A percentile compares a stretch with the other conserved stretches of the same genome.
Evolutionary conservation across 2,113 vertebrate species (phyloP).

Genomic region (Aptenodytes patagonicus): DNA sequence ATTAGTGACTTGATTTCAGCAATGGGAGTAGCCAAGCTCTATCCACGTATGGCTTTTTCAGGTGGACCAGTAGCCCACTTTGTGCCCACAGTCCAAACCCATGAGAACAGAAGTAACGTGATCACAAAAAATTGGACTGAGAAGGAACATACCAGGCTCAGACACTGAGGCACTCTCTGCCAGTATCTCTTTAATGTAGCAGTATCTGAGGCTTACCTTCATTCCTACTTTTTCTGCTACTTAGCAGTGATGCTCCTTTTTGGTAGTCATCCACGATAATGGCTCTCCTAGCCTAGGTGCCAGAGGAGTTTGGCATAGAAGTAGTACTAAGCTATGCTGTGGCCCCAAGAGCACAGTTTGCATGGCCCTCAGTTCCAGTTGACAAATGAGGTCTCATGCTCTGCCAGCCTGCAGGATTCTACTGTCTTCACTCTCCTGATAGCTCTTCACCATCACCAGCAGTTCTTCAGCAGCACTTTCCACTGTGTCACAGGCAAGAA

Average conservation of each 20-base stretch:
- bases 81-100: not conserved
- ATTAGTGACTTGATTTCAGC: not conserved
- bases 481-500: not conserved
- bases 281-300: not conserved
- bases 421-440: not conserved
- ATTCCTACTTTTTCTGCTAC: not conserved
- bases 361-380: not conserved
- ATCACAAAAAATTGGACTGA: not conserved
- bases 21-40: not conserved
- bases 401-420: not conserved
- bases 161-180: not conserved
- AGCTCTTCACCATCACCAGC: not conserved
- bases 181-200: not conserved
- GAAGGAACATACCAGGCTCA: not conserved
- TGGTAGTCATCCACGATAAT: accelerated
- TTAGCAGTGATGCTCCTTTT: not conserved
- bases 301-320: not conserved
- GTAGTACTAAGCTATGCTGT: not conserved
- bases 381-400: not conserved
- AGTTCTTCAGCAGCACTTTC: not conserved
- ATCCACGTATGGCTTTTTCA: not conserved
- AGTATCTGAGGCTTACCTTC: not conserved
- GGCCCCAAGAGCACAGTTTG: not conserved
- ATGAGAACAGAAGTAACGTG: not conserved
- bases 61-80: not conserved